Conservation (phyloP, 2,888 invertebrate genomes). For the Bruchidius siliquastri region DNA sequence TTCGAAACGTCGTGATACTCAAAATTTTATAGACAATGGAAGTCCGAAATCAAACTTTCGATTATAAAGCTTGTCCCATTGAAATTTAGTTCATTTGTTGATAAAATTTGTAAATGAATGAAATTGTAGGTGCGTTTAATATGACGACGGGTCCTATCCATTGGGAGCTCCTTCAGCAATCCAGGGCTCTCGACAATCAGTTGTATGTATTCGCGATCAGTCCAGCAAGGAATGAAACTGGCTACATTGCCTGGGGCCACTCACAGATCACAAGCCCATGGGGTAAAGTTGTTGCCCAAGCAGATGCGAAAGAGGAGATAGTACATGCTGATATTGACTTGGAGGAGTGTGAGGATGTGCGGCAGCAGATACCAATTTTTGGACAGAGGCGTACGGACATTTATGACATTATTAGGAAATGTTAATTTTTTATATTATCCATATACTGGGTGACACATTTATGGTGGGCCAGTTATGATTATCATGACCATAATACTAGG, state of each 20-base stretch:
- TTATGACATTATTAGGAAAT: slow-evolving; percentile 54
- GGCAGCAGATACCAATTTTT: slow-evolving; percentile 78
- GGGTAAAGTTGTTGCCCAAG: slow-evolving; percentile 66
- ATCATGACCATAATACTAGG: too few species aligned
- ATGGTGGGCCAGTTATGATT: too few species aligned
- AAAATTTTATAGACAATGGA: too few species aligned
- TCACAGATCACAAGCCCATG: slow-evolving; percentile 80
- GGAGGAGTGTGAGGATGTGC: slow-evolving; percentile 65
- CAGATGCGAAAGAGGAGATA: slow-evolving; percentile 67
- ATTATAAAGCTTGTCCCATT: too few species aligned
- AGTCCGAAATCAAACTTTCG: too few species aligned
- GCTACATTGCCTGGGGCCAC: slow-evolving; percentile 88
- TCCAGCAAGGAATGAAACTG: slow-evolving; percentile 73
- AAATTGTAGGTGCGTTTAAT: slow-evolving; percentile 67
- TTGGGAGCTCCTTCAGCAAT: slow-evolving; percentile 81
- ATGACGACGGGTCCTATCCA: slow-evolving; percentile 93
- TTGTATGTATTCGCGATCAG: slow-evolving; percentile 80
- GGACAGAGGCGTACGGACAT: slow-evolving; percentile 55
- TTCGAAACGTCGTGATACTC: too few species aligned
- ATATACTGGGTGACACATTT: too few species aligned
- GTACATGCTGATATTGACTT: slow-evolving; percentile 75
- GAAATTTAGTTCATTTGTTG: neutral
- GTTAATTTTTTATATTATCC: too few species aligned
- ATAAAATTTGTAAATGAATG: neutral
- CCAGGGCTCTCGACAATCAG: slow-evolving; percentile 85